Evolutionary conservation across 1,140 invertebrate genomes (phyloP), one percentile per base, ranked within the genome.

Genomic region (Heterodera schachtii): DNA sequence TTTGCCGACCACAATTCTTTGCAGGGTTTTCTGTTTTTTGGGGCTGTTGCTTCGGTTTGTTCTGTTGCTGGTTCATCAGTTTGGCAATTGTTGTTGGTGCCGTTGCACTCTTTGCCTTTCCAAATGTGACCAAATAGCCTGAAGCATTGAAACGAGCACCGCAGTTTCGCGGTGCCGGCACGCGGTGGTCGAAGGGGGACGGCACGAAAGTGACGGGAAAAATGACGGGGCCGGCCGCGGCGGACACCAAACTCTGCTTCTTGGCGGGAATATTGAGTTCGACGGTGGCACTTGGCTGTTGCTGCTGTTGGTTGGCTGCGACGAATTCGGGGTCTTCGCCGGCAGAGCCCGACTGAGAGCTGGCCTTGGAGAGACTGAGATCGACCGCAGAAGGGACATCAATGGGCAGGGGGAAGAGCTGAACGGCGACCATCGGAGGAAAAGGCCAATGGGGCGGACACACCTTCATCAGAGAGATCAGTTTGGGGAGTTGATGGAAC

Each of bases 101-200:
- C 31, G 69, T 71, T 46, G 75, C 41, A 76, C 19, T 64, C 4
- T 8, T 76, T 11, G 75, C 80, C 43, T 46, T 43, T 46, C 81
- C 81, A 52, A 82, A 82, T n/a, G 80, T 57, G 31, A 82, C 81
- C 49, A 82, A 64, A 75, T 73, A 82, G 31, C 81, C 81, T 4
- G 81, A 82, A 9, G 31, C 43, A 41, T 86, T 84, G 73, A 84
- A 84, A 13, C 83, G 84, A 8, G 73, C 84, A 43, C 83, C 83
- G 67, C 83, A 86, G 16, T 84, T 69, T 6, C 83, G 49, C 46
- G 83, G 83, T 6, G 83, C 60, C 16, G 83, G 83, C 3, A 86
- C 84, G n/a, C 21, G 44, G 52, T 52, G 47, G 66, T 84, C 83
- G 76, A 70, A 84, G 52, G 73, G 57, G 69, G 83, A 86, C 13